Conservation (phyloP, 1,140 invertebrate species). For the Drosophila mauritiana region DNA sequence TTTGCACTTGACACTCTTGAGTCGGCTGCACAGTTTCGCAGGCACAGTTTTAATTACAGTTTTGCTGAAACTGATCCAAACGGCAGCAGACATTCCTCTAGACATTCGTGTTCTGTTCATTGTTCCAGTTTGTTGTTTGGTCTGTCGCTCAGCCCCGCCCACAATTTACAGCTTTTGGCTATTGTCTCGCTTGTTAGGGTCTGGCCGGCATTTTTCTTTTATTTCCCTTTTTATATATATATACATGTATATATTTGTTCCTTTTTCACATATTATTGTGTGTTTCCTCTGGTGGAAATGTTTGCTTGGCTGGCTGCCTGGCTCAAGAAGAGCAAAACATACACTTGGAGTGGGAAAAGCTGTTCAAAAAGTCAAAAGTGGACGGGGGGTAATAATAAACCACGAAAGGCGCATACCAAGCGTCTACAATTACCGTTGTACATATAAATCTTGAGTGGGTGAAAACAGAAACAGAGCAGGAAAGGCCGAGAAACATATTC, state of each 20-base stretch:
- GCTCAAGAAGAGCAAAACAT: constrained; percentile 66
- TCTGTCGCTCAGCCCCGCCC: constrained; percentile 19
- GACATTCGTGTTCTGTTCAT: constrained; percentile 36
- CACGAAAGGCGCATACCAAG: constrained; percentile 74
- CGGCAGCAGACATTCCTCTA: constrained; percentile 46
- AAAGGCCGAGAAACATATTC: constrained; percentile 33
- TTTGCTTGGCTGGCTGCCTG: constrained; percentile 70
- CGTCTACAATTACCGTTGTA: constrained; percentile 74
- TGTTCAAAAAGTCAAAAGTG: constrained; percentile 6
- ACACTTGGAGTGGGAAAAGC: constrained; percentile 33
- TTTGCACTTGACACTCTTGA: constrained; percentile 76
- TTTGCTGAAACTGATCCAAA: constrained; percentile 23
- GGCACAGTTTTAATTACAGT: constrained; percentile 74
- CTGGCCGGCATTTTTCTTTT: constrained; percentile 54
- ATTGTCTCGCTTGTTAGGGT: constrained; percentile 77
- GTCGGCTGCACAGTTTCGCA: constrained; percentile 32
- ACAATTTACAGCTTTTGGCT: constrained; percentile 71
- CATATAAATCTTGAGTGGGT: constrained; percentile 21
- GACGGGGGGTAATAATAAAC: constrained; percentile 63
- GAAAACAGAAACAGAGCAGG: constrained; percentile 16
- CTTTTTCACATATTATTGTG: constrained; percentile 53
- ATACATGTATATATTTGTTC: constrained; percentile 24
- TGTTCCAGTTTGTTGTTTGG: constrained; percentile 55
- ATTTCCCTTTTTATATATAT: constrained; percentile 15
- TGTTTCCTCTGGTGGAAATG: constrained; percentile 70